Conservation (phyloP, 1,140 invertebrate genomes). For the Drosophila novamexicana region DNA sequence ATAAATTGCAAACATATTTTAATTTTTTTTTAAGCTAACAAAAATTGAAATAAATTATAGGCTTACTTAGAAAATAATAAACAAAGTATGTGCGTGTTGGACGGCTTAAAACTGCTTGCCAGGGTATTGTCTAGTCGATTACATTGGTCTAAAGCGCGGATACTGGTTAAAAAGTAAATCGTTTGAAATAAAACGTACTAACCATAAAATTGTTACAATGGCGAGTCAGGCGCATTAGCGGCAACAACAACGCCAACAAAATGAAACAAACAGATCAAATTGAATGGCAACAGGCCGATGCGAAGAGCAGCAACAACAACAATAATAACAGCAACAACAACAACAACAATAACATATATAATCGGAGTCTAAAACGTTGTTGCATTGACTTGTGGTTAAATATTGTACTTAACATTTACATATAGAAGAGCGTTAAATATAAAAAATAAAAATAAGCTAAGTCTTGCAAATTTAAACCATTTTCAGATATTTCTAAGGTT, state of each 20-base stretch:
- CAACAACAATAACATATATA: slow-evolving; percentile 4
- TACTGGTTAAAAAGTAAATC: slow-evolving; percentile 44
- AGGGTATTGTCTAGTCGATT: background rate
- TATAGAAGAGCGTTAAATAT: background rate
- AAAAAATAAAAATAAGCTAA: too few relatives aligned
- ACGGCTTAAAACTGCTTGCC: too few relatives aligned
- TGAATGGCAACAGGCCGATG: slow-evolving; percentile 39
- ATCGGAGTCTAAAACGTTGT: slow-evolving; percentile 38
- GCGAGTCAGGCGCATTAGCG: slow-evolving; percentile 45
- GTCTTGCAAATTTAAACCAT: too few relatives aligned
- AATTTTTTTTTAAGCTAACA: too few relatives aligned
- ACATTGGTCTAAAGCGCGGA: slow-evolving; percentile 1
- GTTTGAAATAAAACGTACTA: slow-evolving; percentile 64
- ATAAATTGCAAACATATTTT: too few relatives aligned
- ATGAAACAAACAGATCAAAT: slow-evolving; percentile 47
- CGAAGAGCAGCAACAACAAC: slow-evolving; percentile 39
- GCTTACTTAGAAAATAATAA: too few relatives aligned
- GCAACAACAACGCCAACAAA: slow-evolving; percentile 38
- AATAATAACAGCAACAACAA: slow-evolving; percentile 15
- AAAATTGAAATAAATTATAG: too few relatives aligned
- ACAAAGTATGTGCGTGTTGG: too few relatives aligned
- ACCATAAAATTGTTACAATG: slow-evolving; percentile 75
- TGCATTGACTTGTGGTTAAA: slow-evolving; percentile 1
- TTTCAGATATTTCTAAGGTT: too few relatives aligned
- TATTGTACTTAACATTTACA: background rate